phyloP scores from a whole-genome alignment of 2,888 invertebrate genomes.

The Amiota mariae region DNA sequence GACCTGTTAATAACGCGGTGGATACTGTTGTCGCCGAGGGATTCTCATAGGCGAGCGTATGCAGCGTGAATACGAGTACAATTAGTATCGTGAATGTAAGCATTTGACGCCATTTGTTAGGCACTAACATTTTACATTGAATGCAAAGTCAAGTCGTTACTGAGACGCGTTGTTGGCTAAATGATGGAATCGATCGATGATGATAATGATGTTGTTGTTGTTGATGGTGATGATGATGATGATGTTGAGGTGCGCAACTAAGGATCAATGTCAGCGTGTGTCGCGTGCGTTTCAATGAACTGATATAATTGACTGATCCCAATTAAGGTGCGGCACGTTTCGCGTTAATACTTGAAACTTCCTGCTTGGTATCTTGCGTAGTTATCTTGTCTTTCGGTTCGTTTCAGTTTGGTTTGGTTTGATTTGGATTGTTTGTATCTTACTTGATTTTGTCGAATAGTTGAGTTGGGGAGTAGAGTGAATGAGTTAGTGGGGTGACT shows the following conservation, averaged over 20 bases:
- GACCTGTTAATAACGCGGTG: conserved; percentile 50
- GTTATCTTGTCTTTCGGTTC: too few species aligned
- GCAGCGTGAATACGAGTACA: conserved; percentile 9
- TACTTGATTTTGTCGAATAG: neutral
- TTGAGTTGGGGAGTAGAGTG: neutral
- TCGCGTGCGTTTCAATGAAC: conserved; percentile 35
- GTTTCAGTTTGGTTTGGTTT: too few species aligned
- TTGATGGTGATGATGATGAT: conserved; percentile 44
- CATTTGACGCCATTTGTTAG: conserved; percentile 66
- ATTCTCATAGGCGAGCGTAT: conserved; percentile 61
- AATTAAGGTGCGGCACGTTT: conserved; percentile 58
- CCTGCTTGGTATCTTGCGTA: conserved; percentile 49
- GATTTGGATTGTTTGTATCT: too few species aligned
- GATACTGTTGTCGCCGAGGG: conserved; percentile 52
- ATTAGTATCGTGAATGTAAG: conserved; percentile 51
- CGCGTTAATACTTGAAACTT: conserved; percentile 46
- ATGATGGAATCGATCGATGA: conserved; percentile 24
- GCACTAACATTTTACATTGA: conserved; percentile 74
- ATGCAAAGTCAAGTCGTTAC: conserved; percentile 42
- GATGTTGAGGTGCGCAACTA: conserved; percentile 31
- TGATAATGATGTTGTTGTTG: conserved; percentile 45
- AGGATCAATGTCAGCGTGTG: neutral
- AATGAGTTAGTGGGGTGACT: conserved; percentile 28
- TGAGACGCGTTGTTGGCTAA: conserved; percentile 38
- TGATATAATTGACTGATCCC: conserved; percentile 60